A percentile compares a stretch with the other conserved stretches of the same genome.
phyloP scores from a whole-genome alignment of 2,888 invertebrate genomes.

The Pachycephus smyrnensis region DNA sequence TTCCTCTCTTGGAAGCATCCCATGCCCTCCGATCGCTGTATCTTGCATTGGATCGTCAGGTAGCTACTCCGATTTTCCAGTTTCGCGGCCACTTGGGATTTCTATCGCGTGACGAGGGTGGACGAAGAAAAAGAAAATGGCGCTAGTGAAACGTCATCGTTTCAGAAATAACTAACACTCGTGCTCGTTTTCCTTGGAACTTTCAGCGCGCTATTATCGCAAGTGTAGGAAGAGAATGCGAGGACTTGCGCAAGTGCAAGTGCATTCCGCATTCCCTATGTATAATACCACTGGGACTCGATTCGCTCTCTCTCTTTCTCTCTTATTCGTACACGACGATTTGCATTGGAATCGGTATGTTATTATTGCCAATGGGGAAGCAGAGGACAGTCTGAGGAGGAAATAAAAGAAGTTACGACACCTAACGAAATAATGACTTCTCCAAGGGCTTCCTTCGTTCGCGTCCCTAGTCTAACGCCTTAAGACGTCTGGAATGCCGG shows the following conservation, averaged over 20 bases:
- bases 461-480: background rate
- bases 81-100: no score
- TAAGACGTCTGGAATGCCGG: background rate
- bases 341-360: no score
- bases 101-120: no score
- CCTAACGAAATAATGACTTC: constrained; percentile 4
- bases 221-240: background rate
- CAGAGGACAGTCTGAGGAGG: background rate
- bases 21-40: no score
- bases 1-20: no score
- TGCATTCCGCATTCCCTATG: background rate
- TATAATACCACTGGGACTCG: no score
- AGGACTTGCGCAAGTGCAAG: background rate
- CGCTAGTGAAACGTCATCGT: no score
- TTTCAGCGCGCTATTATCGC: background rate
- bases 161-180: background rate
- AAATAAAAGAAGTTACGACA: constrained; percentile 1
- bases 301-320: no score
- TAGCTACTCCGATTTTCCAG: no score
- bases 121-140: no score
- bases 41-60: no score
- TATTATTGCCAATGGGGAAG: background rate
- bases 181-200: background rate
- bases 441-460: background rate
- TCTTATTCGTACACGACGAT: background rate